Conservation (phyloP, 2,888 invertebrate species). For the Heteromyza rotundicornis region DNA sequence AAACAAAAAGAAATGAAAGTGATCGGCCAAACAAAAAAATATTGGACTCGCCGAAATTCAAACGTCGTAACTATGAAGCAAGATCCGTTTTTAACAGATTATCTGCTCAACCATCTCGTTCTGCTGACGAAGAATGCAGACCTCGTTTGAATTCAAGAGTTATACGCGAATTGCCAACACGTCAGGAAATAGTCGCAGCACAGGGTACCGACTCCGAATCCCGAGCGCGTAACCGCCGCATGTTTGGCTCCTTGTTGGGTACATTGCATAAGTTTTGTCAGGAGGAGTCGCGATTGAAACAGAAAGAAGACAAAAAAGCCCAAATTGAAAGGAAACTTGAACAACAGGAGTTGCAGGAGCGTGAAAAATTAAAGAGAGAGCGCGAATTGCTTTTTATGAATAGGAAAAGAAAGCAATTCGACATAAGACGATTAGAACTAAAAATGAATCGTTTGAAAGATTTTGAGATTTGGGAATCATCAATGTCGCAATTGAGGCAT, state of each 20-base stretch:
- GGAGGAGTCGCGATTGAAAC: constrained; percentile 88
- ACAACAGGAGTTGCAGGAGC: constrained; percentile 85
- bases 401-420: constrained; percentile 84
- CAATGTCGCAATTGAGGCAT: constrained; percentile 77
- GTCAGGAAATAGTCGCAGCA: constrained; percentile 80
- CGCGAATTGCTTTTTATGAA: constrained; percentile 84
- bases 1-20: constrained; percentile 27
- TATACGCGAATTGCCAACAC: constrained; percentile 83
- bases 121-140: constrained; percentile 49
- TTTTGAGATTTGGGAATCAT: constrained; percentile 86
- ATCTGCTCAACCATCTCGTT: constrained; percentile 41
- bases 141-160: constrained; percentile 80
- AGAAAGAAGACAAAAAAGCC: constrained; percentile 82
- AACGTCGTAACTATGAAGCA: constrained; percentile 45
- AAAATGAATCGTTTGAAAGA: constrained; percentile 89
- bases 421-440: constrained; percentile 86
- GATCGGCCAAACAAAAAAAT: constrained; percentile 24
- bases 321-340: constrained; percentile 91
- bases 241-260: constrained; percentile 95
- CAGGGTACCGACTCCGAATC: constrained; percentile 85
- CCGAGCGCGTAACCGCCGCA: constrained; percentile 84
- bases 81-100: constrained; percentile 56
- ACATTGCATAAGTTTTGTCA: constrained; percentile 95
- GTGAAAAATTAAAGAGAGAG: constrained; percentile 82
- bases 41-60: constrained; percentile 35